Evolutionary conservation across 35 echinoderm and acorn worm species (phyloP).

Genomic region (Amphiura filiformis): DNA sequence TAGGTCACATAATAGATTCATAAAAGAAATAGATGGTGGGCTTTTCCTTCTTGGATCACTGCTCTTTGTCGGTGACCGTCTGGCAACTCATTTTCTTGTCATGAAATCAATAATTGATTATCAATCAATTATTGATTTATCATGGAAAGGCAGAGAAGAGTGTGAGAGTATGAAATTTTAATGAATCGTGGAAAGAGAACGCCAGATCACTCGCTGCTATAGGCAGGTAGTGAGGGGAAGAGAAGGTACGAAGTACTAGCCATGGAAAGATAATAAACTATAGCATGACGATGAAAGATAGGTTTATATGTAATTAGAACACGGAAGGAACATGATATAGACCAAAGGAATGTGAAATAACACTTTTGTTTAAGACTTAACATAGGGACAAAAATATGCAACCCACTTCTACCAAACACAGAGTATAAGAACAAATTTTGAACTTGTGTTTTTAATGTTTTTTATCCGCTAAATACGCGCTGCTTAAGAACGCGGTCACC

Average conservation of each 20-base stretch:
- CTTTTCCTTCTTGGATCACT: no score
- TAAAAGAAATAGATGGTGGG: no score
- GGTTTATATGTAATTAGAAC: not conserved
- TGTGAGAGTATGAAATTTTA: not conserved
- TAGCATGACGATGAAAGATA: not conserved
- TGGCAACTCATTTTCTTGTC: slow-evolving; percentile 9
- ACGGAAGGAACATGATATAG: not conserved
- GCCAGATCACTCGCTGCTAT: not conserved
- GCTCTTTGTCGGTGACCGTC: not conserved
- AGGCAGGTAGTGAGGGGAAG: not conserved
- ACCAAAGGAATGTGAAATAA: not conserved
- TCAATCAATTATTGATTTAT: slow-evolving; percentile 13
- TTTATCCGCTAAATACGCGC: no score
- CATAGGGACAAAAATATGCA: no score
- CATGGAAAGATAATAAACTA: not conserved
- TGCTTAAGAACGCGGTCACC: no score
- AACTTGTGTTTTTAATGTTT: no score
- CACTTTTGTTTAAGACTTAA: no score
- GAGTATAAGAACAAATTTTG: no score
- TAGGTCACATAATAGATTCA: no score
- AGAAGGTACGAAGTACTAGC: not conserved
- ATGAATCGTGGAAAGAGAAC: not conserved
- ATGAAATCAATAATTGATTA: slow-evolving; percentile 5
- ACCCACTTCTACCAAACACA: no score
- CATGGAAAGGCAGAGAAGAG: not conserved